These are phyloP conservation scores for Sebastes trivittatus DNA, from an alignment of 2,797 vertebrate species.

Conservation along the genomic window DNA sequence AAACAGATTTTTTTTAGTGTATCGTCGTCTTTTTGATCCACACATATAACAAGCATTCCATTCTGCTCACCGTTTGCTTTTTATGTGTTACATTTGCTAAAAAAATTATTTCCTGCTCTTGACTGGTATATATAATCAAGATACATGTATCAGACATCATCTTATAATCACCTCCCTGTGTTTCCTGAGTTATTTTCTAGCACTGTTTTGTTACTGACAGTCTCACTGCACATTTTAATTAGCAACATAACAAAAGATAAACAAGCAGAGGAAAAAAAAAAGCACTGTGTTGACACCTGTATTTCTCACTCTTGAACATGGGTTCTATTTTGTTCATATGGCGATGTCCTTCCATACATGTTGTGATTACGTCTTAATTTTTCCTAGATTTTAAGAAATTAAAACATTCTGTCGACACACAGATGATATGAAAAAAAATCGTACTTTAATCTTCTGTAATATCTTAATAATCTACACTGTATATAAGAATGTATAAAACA, in stretches of 20 bases:
- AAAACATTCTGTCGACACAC: slow-evolving; percentile 19
- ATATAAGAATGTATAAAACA: slow-evolving; percentile 77
- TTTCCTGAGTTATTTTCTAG: slow-evolving; percentile 60
- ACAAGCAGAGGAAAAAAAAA: slow-evolving; percentile 20
- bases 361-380: slow-evolving; percentile 29
- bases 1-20: slow-evolving; percentile 56
- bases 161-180: slow-evolving; percentile 65
- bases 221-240: slow-evolving; percentile 55
- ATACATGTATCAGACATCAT: slow-evolving; percentile 58
- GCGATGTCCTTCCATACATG: slow-evolving; percentile 23
- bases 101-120: slow-evolving; percentile 48
- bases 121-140: slow-evolving; percentile 60
- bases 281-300: slow-evolving; percentile 28
- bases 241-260: slow-evolving; percentile 19
- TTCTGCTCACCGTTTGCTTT: slow-evolving; percentile 60
- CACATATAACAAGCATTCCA: slow-evolving; percentile 62
- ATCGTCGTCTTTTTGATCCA: slow-evolving; percentile 60
- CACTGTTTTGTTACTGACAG: slow-evolving; percentile 54
- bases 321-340: slow-evolving; percentile 42
- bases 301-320: slow-evolving; percentile 19
- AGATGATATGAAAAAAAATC: slow-evolving; percentile 18
- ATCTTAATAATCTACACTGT: slow-evolving; percentile 63
- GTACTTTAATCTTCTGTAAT: slow-evolving; percentile 43
- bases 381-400: slow-evolving; percentile 30
- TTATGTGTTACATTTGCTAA: slow-evolving; percentile 40